phyloP scores from a whole-genome alignment of 1,140 invertebrate species.

The Orchestia grillus region DNA sequence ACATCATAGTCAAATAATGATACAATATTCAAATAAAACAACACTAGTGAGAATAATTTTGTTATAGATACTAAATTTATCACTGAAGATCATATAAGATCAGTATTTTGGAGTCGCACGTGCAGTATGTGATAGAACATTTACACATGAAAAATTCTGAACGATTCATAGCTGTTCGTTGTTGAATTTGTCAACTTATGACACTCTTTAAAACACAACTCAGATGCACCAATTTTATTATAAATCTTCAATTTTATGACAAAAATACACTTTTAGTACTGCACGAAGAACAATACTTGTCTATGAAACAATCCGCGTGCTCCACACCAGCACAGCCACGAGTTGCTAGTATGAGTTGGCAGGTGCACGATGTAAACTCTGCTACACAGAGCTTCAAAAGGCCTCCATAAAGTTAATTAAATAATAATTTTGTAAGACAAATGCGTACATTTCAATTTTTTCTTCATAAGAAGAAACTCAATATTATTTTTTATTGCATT shows the following conservation, averaged over 20 bases:
- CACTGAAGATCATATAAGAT: too few species aligned
- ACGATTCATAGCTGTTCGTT: too few species aligned
- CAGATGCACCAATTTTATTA: too few species aligned
- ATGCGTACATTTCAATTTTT: too few species aligned
- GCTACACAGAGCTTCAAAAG: neutral
- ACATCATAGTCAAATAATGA: neutral
- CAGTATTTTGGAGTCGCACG: too few species aligned
- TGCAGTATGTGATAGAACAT: too few species aligned
- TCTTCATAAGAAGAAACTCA: too few species aligned
- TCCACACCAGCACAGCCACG: conserved; percentile 39
- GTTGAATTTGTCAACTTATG: too few species aligned
- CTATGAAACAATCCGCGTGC: conserved; percentile 12
- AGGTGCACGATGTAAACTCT: neutral
- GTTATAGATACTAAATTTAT: too few species aligned
- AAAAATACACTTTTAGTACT: neutral
- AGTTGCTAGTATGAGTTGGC: neutral
- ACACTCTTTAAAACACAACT: too few species aligned
- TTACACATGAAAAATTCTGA: too few species aligned
- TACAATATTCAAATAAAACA: neutral
- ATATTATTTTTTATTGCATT: too few species aligned
- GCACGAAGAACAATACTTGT: neutral
- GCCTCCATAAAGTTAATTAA: neutral
- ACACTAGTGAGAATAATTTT: neutral
- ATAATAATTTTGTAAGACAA: neutral
- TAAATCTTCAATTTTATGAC: neutral